Percentiles rank a stretch among this genome's conserved stretches.
Evolutionary conservation across 2,797 vertebrate species (phyloP).

Genomic region (Argentina silus): DNA sequence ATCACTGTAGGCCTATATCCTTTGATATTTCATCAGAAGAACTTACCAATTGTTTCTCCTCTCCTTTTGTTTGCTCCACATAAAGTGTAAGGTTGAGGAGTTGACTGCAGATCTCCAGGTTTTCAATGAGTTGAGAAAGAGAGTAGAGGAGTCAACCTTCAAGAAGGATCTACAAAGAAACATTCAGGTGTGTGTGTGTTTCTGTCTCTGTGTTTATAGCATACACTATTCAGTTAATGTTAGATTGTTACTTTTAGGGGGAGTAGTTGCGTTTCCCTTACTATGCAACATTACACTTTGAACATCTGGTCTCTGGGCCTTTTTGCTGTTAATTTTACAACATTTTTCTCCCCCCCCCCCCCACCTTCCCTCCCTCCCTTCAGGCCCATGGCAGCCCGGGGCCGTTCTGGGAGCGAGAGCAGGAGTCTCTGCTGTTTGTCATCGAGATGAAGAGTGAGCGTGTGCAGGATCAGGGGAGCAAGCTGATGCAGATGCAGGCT

Average conservation of each 20-base stretch:
- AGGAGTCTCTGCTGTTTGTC: slow-evolving; percentile 93
- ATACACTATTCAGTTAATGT: too few relatives aligned
- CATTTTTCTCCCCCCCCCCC: neutral
- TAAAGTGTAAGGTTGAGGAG: slow-evolving; percentile 74
- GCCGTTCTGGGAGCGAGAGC: slow-evolving; percentile 93
- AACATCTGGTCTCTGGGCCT: slow-evolving; percentile 2
- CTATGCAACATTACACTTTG: neutral
- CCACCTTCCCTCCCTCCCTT: neutral
- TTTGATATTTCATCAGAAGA: too few relatives aligned
- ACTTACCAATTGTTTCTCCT: neutral
- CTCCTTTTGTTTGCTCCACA: slow-evolving; percentile 7
- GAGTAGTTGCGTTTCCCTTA: too few relatives aligned
- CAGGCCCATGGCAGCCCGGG: slow-evolving; percentile 90
- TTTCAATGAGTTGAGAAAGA: slow-evolving; percentile 83
- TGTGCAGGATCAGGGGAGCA: slow-evolving; percentile 83
- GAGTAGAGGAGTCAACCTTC: slow-evolving; percentile 81
- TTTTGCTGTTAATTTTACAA: neutral
- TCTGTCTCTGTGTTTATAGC: neutral
- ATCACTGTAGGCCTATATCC: too few relatives aligned
- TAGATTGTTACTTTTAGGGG: too few relatives aligned
- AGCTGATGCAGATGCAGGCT: slow-evolving; percentile 81
- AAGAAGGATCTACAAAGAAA: slow-evolving; percentile 87
- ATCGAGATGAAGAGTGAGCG: slow-evolving; percentile 92
- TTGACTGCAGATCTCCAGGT: slow-evolving; percentile 80
- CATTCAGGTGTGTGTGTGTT: slow-evolving; percentile 78